phyloP scores from a whole-genome alignment of 1,140 invertebrate genomes.

The Odontomachus brunneus region DNA sequence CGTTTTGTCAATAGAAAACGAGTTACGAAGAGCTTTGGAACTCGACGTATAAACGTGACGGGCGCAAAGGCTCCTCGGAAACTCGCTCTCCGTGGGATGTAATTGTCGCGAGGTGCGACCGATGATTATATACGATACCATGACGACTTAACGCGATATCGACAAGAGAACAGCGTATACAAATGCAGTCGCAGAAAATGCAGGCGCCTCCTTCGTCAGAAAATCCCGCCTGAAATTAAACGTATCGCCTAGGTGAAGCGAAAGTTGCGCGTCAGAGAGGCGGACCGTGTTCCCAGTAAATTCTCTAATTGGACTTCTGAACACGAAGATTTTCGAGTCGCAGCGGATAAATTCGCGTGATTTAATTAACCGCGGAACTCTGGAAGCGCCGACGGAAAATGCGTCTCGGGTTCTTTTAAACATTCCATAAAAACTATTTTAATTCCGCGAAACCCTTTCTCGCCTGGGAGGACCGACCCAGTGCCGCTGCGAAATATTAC shows the following conservation, averaged over 20 bases:
- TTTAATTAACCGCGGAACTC: constrained; percentile 58
- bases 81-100: background rate
- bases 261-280: too few relatives aligned
- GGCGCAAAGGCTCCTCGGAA: background rate
- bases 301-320: constrained; percentile 34
- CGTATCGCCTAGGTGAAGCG: too few relatives aligned
- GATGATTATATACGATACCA: background rate
- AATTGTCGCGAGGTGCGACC: background rate
- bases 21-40: constrained; percentile 16
- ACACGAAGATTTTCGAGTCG: constrained; percentile 43
- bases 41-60: background rate
- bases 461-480: constrained; percentile 37
- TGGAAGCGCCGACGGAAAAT: constrained; percentile 37
- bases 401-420: constrained; percentile 60
- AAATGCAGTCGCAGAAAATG: too few relatives aligned
- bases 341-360: constrained; percentile 46
- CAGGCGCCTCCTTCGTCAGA: too few relatives aligned
- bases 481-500: constrained; percentile 55
- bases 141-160: background rate
- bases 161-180: too few relatives aligned
- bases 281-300: background rate
- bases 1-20: constrained; percentile 40
- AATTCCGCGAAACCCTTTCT: constrained; percentile 53
- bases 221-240: too few relatives aligned
- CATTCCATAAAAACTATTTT: constrained; percentile 63